Evolutionary conservation across 1,140 invertebrate species (phyloP).

Genomic region (Tribolium madens): DNA sequence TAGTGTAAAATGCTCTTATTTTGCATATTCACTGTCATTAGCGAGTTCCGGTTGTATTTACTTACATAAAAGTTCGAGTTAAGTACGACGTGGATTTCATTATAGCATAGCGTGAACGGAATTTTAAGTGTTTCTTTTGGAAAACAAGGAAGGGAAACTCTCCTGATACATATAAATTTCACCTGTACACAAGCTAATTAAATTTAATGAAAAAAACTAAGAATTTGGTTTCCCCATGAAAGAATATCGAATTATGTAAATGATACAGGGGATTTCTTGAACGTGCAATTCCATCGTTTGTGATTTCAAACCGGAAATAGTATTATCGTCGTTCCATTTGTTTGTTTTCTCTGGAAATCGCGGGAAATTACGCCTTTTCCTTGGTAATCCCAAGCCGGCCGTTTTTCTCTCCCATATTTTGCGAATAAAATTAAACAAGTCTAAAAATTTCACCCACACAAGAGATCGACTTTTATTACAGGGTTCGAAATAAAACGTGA

Average conservation of each 20-base stretch:
- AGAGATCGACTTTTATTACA: background rate
- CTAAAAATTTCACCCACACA: background rate
- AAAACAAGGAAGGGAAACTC: slow-evolving; percentile 13
- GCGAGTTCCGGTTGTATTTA: slow-evolving; percentile 46
- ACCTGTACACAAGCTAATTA: background rate
- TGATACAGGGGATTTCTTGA: slow-evolving; percentile 24
- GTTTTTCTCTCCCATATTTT: slow-evolving; percentile 23
- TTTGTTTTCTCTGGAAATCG: slow-evolving; percentile 34
- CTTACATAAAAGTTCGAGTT: slow-evolving; percentile 48
- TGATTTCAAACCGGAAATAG: slow-evolving; percentile 34
- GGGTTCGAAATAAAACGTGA: background rate
- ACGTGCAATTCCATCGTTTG: slow-evolving; percentile 31
- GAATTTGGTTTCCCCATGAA: too few relatives aligned
- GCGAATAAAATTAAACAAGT: slow-evolving; percentile 8
- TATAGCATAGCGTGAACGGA: slow-evolving; percentile 33
- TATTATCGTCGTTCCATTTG: slow-evolving; percentile 38
- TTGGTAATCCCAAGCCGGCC: slow-evolving; percentile 15
- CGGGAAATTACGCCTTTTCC: slow-evolving; percentile 23
- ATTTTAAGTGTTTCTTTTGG: slow-evolving; percentile 32
- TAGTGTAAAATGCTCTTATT: slow-evolving; percentile 46
- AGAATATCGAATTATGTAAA: slow-evolving; percentile 38
- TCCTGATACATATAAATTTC: slow-evolving; percentile 17
- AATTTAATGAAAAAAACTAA: slow-evolving; percentile 13
- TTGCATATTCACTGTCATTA: slow-evolving; percentile 50
- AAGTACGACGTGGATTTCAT: slow-evolving; percentile 34